Evolutionary conservation across 2,888 invertebrate genomes (phyloP).

Genomic region (Morpho helenor): DNA sequence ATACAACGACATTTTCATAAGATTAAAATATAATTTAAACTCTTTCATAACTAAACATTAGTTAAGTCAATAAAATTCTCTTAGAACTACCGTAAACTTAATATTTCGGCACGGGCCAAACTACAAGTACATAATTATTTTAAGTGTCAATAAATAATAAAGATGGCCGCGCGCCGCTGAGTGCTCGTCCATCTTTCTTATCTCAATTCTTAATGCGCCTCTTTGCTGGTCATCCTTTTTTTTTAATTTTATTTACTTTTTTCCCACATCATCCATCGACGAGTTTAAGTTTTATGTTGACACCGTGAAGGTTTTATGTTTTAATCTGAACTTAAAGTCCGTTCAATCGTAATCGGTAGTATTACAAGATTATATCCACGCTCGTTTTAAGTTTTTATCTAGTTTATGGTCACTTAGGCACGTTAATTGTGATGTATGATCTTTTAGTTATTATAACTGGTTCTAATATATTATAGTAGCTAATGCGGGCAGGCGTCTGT

Average conservation of each 20-base stretch:
- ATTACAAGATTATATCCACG: conserved; percentile 42
- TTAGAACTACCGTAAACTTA: conserved; percentile 16
- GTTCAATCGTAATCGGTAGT: conserved; percentile 51
- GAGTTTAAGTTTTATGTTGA: conserved; percentile 74
- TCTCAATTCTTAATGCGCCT: conserved; percentile 78
- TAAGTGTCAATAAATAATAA: conserved; percentile 80
- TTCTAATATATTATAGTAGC: not conserved
- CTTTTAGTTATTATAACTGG: conserved; percentile 9
- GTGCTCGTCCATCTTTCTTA: conserved; percentile 78
- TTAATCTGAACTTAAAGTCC: conserved; percentile 70
- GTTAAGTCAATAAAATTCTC: too few relatives aligned
- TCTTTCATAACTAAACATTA: too few relatives aligned
- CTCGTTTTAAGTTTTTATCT: conserved; percentile 49
- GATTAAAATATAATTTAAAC: too few relatives aligned
- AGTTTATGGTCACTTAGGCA: conserved; percentile 43
- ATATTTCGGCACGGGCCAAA: conserved; percentile 70
- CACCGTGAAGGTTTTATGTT: conserved; percentile 74
- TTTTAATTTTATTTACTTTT: conserved; percentile 52
- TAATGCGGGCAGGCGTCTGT: not conserved
- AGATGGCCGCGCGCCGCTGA: conserved; percentile 68
- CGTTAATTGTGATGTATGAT: conserved; percentile 11
- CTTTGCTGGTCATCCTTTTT: conserved; percentile 71
- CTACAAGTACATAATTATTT: conserved; percentile 66
- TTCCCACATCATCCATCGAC: conserved; percentile 60
- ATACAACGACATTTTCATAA: too few relatives aligned